These are phyloP conservation scores for Sylvilagus bachmani DNA, from an alignment of 2,113 vertebrate species.

Conservation along the genomic window DNA sequence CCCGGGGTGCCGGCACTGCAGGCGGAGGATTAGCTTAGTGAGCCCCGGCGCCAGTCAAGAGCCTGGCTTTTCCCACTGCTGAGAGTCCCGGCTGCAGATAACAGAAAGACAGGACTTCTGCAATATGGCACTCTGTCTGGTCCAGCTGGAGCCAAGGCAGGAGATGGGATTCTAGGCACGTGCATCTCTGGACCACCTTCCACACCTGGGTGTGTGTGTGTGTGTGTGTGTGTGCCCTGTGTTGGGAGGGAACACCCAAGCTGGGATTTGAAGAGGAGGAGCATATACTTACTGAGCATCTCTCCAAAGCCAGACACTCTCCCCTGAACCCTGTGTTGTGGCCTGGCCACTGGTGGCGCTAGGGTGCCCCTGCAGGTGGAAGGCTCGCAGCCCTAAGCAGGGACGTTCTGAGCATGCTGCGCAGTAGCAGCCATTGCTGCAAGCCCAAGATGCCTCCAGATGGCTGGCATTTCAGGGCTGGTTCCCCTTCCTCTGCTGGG, in stretches of 20 bases:
- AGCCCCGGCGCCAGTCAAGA: too few species aligned
- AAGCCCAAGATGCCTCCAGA: not conserved
- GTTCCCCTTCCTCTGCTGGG: not conserved
- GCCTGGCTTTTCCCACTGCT: not conserved
- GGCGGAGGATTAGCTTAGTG: too few species aligned
- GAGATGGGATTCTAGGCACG: not conserved
- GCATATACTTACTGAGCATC: too few species aligned
- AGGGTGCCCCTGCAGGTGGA: not conserved
- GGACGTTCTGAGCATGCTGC: not conserved
- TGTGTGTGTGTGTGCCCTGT: too few species aligned
- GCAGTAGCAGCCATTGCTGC: not conserved
- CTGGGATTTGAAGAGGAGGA: not conserved
- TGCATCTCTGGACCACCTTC: accelerated
- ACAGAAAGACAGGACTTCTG: accelerated
- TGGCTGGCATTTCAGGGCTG: not conserved
- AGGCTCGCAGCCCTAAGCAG: not conserved
- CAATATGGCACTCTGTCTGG: not conserved
- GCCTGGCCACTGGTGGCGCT: not conserved
- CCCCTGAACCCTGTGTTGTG: not conserved
- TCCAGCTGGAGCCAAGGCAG: not conserved
- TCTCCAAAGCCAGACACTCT: not conserved
- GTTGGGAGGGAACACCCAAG: accelerated
- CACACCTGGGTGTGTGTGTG: too few species aligned
- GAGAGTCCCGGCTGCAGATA: not conserved
- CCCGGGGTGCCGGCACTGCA: too few species aligned